Percentiles rank a stretch among this genome's conserved stretches.
These are phyloP conservation scores for Disparrhopalites patrizii DNA, from an alignment of 2,888 invertebrate genomes.

Conservation along the genomic window DNA sequence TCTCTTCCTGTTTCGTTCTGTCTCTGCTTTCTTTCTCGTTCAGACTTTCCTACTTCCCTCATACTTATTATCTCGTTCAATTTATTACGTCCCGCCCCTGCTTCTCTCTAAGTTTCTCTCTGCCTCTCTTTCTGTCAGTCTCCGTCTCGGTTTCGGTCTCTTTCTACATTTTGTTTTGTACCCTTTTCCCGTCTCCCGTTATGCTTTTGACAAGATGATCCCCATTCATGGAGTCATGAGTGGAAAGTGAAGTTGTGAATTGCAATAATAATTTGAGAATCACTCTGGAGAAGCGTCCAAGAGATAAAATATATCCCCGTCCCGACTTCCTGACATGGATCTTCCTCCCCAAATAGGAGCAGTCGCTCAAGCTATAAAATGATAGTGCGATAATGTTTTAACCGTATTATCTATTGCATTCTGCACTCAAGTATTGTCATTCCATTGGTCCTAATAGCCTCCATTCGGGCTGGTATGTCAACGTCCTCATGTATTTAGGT, in stretches of 20 bases:
- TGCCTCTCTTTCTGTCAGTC: neutral
- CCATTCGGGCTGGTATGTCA: too few species aligned
- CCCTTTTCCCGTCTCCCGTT: neutral
- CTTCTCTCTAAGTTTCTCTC: neutral
- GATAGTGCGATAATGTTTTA: neutral
- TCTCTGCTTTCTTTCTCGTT: too few species aligned
- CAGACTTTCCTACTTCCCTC: too few species aligned
- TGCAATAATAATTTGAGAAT: slow-evolving; percentile 13
- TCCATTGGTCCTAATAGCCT: slow-evolving; percentile 2
- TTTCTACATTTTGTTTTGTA: neutral
- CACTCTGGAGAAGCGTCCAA: neutral
- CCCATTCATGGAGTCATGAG: neutral
- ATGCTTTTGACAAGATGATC: neutral
- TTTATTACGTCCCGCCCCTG: neutral
- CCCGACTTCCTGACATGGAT: neutral
- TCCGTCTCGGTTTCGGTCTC: neutral
- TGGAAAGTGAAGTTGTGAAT: slow-evolving; percentile 14
- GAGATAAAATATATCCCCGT: neutral
- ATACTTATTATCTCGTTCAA: too few species aligned
- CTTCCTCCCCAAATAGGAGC: too few species aligned
- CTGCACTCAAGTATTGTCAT: neutral
- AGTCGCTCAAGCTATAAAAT: neutral
- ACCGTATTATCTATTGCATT: neutral
- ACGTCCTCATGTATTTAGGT: too few species aligned
- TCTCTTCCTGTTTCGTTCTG: too few species aligned